phyloP scores from a whole-genome alignment of 2,113 vertebrate genomes.

The Lagopus muta region DNA sequence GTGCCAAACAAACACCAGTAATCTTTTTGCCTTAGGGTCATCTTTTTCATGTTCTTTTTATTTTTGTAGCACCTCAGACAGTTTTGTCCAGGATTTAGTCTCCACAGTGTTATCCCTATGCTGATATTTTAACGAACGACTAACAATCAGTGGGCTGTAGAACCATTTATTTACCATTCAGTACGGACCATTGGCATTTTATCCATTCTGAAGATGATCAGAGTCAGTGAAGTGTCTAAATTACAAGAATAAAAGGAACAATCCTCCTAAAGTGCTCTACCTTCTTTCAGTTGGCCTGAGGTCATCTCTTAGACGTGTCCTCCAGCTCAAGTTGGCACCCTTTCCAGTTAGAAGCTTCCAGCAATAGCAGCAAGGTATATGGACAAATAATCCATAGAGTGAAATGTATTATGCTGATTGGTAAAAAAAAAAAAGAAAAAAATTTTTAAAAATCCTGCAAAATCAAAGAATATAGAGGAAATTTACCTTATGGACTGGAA shows the following conservation, averaged over 20 bases:
- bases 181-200: background rate
- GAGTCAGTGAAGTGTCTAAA: background rate
- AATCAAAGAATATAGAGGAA: constrained; percentile 60
- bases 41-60: background rate
- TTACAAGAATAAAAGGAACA: background rate
- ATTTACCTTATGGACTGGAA: constrained; percentile 81
- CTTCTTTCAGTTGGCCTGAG: background rate
- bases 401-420: constrained; percentile 54
- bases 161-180: background rate
- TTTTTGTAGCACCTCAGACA: background rate
- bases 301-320: background rate
- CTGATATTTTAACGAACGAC: background rate
- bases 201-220: background rate
- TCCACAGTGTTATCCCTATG: background rate
- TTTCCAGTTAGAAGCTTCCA: background rate
- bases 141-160: background rate
- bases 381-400: constrained; percentile 32
- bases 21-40: background rate
- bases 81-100: background rate
- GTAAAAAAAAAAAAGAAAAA: background rate
- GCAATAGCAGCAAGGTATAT: constrained; percentile 31
- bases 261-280: background rate
- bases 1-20: background rate
- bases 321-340: background rate
- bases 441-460: constrained; percentile 22